Percentiles rank a stretch among this genome's conserved stretches.
phyloP scores from a whole-genome alignment of 2,113 vertebrate species.

The Limanda limanda region DNA sequence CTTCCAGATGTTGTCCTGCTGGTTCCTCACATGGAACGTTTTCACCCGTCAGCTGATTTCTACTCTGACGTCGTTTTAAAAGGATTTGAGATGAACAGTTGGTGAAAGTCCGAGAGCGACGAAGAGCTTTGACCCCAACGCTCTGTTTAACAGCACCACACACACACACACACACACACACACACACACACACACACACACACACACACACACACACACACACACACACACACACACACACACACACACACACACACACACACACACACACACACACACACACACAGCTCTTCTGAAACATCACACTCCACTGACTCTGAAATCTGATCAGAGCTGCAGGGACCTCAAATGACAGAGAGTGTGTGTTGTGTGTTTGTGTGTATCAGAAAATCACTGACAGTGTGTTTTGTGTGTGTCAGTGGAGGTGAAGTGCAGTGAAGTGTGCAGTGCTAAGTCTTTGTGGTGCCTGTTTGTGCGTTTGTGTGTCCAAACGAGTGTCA shows the following conservation, averaged over 20 bases:
- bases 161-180: neutral
- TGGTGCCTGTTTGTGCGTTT: neutral
- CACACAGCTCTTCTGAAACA: constrained; percentile 27
- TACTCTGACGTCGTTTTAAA: neutral
- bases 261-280: neutral
- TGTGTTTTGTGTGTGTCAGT: too few species aligned
- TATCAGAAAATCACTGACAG: neutral
- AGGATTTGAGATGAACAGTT: constrained; percentile 1
- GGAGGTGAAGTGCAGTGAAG: neutral
- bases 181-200: neutral
- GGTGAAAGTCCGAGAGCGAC: constrained; percentile 9
- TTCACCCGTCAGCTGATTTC: too few species aligned
- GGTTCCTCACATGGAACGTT: too few species aligned
- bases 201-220: neutral
- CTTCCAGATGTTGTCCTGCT: too few species aligned
- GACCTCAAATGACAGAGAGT: constrained; percentile 39
- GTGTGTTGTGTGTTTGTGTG: neutral
- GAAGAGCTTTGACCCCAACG: constrained; percentile 38
- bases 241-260: neutral
- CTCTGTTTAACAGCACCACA: constrained; percentile 35
- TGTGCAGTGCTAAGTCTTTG: neutral
- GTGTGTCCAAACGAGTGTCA: neutral
- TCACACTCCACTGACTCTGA: constrained; percentile 62
- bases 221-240: neutral
- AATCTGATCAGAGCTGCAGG: constrained; percentile 67